Conservation (phyloP, 2,797 vertebrate species). For the Sarcoramphus papa region DNA sequence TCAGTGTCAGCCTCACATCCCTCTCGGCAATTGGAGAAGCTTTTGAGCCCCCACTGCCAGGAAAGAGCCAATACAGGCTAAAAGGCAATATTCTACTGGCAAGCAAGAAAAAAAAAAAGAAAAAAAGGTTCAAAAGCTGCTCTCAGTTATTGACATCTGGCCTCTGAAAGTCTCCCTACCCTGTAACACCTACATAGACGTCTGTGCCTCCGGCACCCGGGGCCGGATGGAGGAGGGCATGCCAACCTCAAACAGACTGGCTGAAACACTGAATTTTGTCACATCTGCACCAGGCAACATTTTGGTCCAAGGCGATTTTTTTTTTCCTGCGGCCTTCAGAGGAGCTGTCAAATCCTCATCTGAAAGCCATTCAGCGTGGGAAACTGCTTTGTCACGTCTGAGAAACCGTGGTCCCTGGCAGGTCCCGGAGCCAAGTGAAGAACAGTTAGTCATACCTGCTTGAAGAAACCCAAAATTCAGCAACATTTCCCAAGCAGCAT, state of each 20-base stretch:
- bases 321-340: neutral
- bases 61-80: neutral
- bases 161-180: neutral
- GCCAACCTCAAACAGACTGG: accelerated
- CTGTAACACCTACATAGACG: accelerated
- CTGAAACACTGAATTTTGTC: neutral
- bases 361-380: neutral
- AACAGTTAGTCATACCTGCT: neutral
- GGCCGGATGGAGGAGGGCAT: accelerated
- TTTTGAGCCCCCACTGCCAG: neutral
- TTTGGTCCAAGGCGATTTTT: neutral
- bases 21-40: neutral
- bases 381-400: conserved; percentile 1
- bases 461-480: neutral
- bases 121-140: neutral
- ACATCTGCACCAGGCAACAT: neutral
- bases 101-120: neutral
- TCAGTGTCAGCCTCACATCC: neutral
- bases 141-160: neutral
- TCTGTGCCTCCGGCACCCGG: neutral
- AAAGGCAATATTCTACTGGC: neutral
- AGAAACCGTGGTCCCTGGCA: neutral
- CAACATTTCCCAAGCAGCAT: neutral
- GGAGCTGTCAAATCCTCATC: conserved; percentile 1
- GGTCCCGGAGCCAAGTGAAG: neutral